phyloP scores from a whole-genome alignment of 2,797 vertebrate genomes.

The Tamandua tetradactyla region DNA sequence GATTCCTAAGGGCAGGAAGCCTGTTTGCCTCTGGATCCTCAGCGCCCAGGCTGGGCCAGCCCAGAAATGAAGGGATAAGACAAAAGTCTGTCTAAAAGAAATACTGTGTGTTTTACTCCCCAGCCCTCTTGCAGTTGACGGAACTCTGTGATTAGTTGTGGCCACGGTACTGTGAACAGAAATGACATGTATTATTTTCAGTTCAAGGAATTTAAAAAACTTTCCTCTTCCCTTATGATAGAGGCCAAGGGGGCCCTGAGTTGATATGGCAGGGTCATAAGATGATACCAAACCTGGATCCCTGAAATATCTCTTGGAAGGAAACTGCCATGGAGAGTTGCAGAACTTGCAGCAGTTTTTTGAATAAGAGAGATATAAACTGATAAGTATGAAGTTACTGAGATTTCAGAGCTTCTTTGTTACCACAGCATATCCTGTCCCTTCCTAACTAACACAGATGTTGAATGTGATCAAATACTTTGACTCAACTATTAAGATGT shows the following conservation, averaged over 20 bases:
- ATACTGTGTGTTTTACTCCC: background rate
- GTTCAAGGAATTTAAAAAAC: background rate
- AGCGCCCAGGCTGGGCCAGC: rapidly evolving
- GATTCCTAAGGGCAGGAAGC: background rate
- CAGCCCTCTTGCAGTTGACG: background rate
- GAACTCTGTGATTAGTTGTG: background rate
- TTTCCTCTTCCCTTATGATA: background rate
- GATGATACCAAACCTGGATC: background rate
- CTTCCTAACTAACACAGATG: background rate
- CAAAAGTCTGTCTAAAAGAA: background rate
- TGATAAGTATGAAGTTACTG: background rate
- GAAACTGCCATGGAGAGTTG: too few species aligned
- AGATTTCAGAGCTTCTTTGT: background rate
- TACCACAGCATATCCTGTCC: background rate
- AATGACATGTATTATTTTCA: background rate
- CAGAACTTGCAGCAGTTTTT: background rate
- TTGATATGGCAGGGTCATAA: background rate
- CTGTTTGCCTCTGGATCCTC: background rate
- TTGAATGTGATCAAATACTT: background rate
- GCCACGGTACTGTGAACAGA: background rate
- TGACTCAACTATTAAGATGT: background rate
- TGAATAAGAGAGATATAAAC: background rate
- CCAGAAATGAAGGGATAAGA: background rate
- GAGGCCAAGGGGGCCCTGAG: background rate
- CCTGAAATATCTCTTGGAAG: background rate